Evolutionary conservation across 2,113 vertebrate genomes (phyloP).

Genomic region (Nyctibius bracteatus): DNA sequence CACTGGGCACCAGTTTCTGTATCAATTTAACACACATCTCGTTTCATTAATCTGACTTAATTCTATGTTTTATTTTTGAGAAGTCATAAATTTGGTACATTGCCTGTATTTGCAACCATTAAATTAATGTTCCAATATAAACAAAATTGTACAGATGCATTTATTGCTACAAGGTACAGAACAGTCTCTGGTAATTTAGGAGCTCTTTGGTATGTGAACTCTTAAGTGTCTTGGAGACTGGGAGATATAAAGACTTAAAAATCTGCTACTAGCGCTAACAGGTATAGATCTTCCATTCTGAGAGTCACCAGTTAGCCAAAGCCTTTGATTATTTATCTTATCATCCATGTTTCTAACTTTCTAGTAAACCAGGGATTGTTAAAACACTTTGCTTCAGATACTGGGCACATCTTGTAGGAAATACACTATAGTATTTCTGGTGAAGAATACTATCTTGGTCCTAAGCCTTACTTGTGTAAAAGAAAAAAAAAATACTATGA

Average conservation of each 20-base stretch:
- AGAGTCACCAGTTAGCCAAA: background rate
- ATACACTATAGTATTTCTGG: background rate
- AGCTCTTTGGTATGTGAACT: background rate
- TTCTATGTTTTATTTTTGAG: background rate
- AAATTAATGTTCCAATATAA: background rate
- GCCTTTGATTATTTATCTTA: background rate
- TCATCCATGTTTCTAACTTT: background rate
- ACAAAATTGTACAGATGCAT: background rate
- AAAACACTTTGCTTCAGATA: background rate
- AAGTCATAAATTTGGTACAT: background rate
- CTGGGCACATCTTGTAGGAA: background rate
- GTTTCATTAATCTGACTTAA: background rate
- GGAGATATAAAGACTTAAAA: background rate
- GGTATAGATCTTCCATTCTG: background rate
- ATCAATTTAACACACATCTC: background rate
- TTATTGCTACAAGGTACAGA: background rate
- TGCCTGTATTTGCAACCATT: background rate
- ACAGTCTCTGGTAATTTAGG: background rate
- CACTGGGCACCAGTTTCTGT: background rate
- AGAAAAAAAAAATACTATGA: background rate
- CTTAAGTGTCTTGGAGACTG: background rate
- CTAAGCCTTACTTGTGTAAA: background rate
- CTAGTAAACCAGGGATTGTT: background rate
- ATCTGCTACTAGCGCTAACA: background rate
- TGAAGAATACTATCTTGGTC: background rate